Base-by-base conservation (phyloP, 1,140 invertebrate genomes). In the Himalopsyche phryganea region DNA sequence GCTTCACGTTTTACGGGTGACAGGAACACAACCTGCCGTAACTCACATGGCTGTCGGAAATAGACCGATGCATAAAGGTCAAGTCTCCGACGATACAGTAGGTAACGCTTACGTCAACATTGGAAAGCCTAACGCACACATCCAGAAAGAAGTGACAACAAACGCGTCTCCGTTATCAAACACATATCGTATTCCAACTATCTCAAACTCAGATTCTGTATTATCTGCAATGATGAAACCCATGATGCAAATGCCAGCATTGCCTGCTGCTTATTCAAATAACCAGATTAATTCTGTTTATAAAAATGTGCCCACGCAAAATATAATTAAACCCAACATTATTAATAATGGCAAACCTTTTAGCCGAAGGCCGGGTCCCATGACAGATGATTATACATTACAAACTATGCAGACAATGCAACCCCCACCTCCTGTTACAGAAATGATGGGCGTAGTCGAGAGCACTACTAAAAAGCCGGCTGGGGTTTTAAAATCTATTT, bases 331-430 rank as follows among this genome's bases (percentile, higher is more conserved):
- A 10, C 42, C 53, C 6, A 18, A 32, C 15, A 20, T 56, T n/a
- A 52, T 63, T 28, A 64, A 54, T 33, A 64, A 60, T 40, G 62
- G 62, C 10, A 44, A 58, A 7, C 58, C 50, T 11, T 64, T 60
- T 44, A 60, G 54, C 42, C 54, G 54, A 28, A 54, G 57, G 14
- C 61, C 61, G 5, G 57, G 61, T 18, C 58, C 62, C 6, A 63
- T 40, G 14, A 61, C 63, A 15, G 59, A 65, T 47, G 63, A 65
- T 51, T 53, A 51, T 19, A 61, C 59, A 17, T 46, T 77, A 61
- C 70, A 75, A 66, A 68, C 70, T 11, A 76, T 77, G 73, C 74
- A 79, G 68, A 78, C 73, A 15, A 76, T 77, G 73, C 74, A 74
- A 52, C 76, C 76, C 13, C 76, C 75, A 9, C 71, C 74, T 13